Evolutionary conservation across 2,797 vertebrate genomes (phyloP), one percentile per base, ranked within the genome.

Genomic region (Falco biarmicus): DNA sequence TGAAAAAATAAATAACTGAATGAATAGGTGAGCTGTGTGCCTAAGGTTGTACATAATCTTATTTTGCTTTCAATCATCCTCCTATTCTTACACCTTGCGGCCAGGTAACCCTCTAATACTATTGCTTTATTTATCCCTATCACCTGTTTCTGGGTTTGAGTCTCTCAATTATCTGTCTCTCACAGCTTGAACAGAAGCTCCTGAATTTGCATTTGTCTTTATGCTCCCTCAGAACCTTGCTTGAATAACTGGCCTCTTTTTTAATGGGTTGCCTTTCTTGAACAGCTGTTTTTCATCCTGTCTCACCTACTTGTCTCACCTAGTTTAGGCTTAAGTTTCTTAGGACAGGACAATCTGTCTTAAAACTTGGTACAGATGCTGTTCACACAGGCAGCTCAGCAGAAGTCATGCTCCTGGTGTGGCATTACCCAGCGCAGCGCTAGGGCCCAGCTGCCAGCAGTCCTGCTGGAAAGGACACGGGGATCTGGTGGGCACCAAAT

Each of bases 1-100:
- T 79, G 48, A 91, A 94, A 75, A 80, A 90, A 83, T 63, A 93
- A 92, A 82, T 88, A 92, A 70, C 37, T 74, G 70, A 94, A 84
- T 68, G 75, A 87, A 73, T 54, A 80, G 5, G 16, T 50, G 64
- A 92, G 29, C 13, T 13, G 54, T 2, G 41, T 61, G 51, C 51
- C 76, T 89, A 64, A 77, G 54, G 31, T 91, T 84, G 51, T 71
- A 68, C n/a, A 51, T 50, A 90, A 80, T 75, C 31, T 81, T 77
- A 59, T n/a, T 89, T 92, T 92, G 9, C 53, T 90, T 81, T 83
- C n/a, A 92, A 7, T 57, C 15, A 1, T 56, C 88, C 28, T 78
- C 73, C 37, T 51, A 12, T 83, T 92, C 76, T 70, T 80, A 41
- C 3, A 6, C n/a, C 41, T 80, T 85, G 43, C 1, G 4, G 57